phyloP scores from a whole-genome alignment of 2,113 vertebrate species.

The Bufo bufo region DNA sequence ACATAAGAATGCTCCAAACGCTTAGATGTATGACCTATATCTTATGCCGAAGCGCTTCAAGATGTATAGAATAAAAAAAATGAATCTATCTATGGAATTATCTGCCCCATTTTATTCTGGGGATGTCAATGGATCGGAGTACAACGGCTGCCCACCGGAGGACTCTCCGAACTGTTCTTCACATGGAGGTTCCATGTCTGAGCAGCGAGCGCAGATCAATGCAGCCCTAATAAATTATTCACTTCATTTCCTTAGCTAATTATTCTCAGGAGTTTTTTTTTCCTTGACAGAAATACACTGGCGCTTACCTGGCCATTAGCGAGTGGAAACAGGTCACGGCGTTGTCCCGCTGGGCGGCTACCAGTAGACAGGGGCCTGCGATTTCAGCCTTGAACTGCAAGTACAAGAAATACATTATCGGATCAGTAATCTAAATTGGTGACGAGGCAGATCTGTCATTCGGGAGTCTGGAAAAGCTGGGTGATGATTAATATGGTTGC shows the following conservation, averaged over 20 bases:
- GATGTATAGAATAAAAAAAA: background rate
- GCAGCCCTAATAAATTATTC: background rate
- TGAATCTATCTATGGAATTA: background rate
- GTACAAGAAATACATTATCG: conserved; percentile 17
- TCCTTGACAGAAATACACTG: conserved; percentile 2
- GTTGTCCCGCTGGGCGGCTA: conserved; percentile 68
- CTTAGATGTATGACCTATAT: background rate
- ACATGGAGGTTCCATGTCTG: background rate
- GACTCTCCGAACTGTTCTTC: background rate
- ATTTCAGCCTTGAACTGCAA: conserved; percentile 63
- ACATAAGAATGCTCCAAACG: background rate
- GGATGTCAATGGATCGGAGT: background rate
- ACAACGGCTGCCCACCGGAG: background rate
- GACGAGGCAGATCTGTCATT: background rate
- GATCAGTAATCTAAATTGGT: background rate
- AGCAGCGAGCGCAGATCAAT: conserved; percentile 17
- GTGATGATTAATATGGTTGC: background rate
- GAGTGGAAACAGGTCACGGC: conserved; percentile 62
- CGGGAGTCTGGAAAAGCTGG: background rate
- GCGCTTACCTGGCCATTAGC: conserved; percentile 70
- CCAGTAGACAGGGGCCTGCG: conserved; percentile 66
- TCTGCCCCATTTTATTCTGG: background rate
- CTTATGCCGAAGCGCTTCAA: background rate
- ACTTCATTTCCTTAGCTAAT: conserved; percentile 31
- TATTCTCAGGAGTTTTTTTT: conserved; percentile 12